Conservation (phyloP, 1,140 invertebrate genomes). For the Orius insidiosus region DNA sequence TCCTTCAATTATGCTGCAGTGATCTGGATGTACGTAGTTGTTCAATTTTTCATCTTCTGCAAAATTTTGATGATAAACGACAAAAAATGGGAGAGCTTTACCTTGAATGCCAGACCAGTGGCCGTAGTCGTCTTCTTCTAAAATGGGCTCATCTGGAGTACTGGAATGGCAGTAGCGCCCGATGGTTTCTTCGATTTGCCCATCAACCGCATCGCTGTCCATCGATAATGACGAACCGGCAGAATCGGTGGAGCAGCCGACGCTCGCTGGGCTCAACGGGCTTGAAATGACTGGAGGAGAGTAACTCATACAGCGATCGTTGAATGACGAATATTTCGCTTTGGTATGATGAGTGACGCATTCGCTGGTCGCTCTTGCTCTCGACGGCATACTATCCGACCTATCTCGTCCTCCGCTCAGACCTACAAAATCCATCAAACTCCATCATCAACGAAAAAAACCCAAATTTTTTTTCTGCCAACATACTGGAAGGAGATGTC, state of each 20-base stretch:
- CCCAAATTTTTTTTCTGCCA: too few relatives aligned
- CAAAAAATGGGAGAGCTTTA: too few relatives aligned
- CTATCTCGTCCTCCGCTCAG: constrained; percentile 38
- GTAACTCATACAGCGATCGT: constrained; percentile 32
- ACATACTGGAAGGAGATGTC: constrained; percentile 22
- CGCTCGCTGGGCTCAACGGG: constrained; percentile 29
- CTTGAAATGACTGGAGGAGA: constrained; percentile 35
- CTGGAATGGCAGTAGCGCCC: constrained; percentile 33
- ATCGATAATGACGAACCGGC: constrained; percentile 51
- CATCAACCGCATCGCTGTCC: constrained; percentile 33
- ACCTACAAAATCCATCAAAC: constrained; percentile 26
- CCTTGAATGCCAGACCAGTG: constrained; percentile 25
- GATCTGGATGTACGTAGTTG: constrained; percentile 19
- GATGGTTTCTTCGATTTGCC: constrained; percentile 6
- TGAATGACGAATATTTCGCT: constrained; percentile 33
- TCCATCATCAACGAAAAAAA: too few relatives aligned
- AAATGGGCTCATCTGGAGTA: constrained; percentile 45
- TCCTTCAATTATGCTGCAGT: too few relatives aligned
- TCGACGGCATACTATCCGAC: constrained; percentile 46
- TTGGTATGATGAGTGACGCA: constrained; percentile 19
- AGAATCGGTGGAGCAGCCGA: constrained; percentile 46
- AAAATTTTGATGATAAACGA: constrained; percentile 10
- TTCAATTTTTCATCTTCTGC: constrained; percentile 20
- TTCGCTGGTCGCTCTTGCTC: constrained; percentile 19
- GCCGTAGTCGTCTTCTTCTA: constrained; percentile 41